Base-by-base conservation (phyloP, 2,888 invertebrate species). In the Plagodis dolabraria region DNA sequence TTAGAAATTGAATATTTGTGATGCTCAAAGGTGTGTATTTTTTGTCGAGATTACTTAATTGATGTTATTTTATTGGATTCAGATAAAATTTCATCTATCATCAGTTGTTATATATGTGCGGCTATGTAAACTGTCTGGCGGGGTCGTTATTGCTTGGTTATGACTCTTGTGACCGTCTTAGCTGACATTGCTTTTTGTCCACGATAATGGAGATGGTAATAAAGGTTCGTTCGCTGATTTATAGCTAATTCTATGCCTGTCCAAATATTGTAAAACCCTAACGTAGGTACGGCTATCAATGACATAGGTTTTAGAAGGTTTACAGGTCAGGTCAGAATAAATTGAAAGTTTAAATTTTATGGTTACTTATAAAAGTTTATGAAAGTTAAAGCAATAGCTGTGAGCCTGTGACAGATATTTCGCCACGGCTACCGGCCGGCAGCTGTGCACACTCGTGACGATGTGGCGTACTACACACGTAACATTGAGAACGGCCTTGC, bases 401-500 rank as follows among this genome's bases (percentile, higher is more conserved):
- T 71, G 71, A 74, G 72, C 69, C 40, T 71, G 71, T 74, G 72
- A 70, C 40, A 10, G 10, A 40, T 66, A 57, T 64, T 76, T 74
- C 63, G 70, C 68, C 69, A 76, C 72, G 77, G 76, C 75, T 74
- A 71, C 75, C 68, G 72, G 72, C 70, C 73, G 72, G 70, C 85
- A 80, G 77, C 81, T 85, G 85, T 71, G 74, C 73, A 82, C 71
- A 82, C 79, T 73, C 63, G 61, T 64, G 63, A 76, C 63, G 46
- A 55, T 46, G 69, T 66, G 65, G 65, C 64, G 70, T 73, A 79
- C 68, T 76, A 75, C 73, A 71, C 74, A 73, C 76, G 82, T 85
- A 85, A 82, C 88, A 89, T 87, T 87, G 85, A 84, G 70, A 77
- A 74, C 85, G 89, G 87, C 90, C 89, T 92, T 89, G 88, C 75